Evolutionary conservation across 1,140 invertebrate genomes (phyloP), one percentile per base, ranked within the genome.

Genomic region (Temnothorax longispinosus): DNA sequence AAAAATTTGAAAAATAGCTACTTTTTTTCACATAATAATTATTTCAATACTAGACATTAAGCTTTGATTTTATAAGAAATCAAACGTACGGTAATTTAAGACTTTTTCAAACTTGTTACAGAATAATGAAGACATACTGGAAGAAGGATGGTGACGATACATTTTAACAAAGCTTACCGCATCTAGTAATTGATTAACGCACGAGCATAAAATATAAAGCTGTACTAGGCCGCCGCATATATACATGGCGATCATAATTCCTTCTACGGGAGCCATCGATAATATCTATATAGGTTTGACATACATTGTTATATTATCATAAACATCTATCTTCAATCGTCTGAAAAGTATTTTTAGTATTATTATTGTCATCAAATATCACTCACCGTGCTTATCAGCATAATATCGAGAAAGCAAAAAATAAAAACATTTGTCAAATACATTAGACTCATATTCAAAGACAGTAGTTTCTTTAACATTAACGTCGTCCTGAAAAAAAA

Each of bases 181-280:
- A 21, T 92, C 90, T 35, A 92, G 10, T 67, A 92, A 86, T 21
- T 87, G 72, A 71, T 92, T 88, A n/a, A 89, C 67, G 2, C 86
- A 92, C 5, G 65, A 92, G 41, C 91, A 92, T 7, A 92, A n/a
- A 54, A 92, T 82, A 41, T 92, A 92, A 15, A 92, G 65, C 62
- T 92, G 87, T 13, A 87, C 69, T 27, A 92, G 15, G 1, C 80
- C 75, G 3, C 86, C 90, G 11, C 32, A 8, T 10, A 85, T 65
- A 60, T 89, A 90, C 15, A 72, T 41, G 4, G 86, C 6, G n/a
- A 89, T 6, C 21, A 90, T 18, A 50, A 5, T 35, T 78, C 74
- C 84, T 27, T 85, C 81, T 2, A 89, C 8, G 15, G 58, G 8
- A 10, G 8, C 6, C 0, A 10, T n/a, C 0, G 72, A 35, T 60